Base-by-base conservation (phyloP, 2,113 vertebrate genomes). In the Tyto alba region DNA sequence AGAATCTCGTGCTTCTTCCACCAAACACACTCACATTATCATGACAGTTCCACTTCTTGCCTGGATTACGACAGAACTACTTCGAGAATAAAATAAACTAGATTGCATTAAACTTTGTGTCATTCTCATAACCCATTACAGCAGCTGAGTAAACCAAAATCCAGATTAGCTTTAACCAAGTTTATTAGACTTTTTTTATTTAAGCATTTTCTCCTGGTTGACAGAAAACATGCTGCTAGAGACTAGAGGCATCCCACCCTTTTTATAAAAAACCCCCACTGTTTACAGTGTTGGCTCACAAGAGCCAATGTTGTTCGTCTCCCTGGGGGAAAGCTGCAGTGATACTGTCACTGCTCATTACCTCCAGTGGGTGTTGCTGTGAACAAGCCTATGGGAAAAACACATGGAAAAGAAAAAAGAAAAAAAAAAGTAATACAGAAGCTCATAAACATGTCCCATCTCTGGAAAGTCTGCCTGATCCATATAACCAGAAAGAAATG, bases 341-440 rank as follows among this genome's bases (percentile, higher is more conserved):
- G 78, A 88, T 92, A 62, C 81, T 90, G 93, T 91, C 85, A 95
- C 82, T 93, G 83, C 95, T 95, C 78, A 95, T 94, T 97, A 95
- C 77, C 85, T 97, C 93, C 94, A 95, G 90, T 93, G 84, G 89
- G 95, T 64, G 95, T 30, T 96, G 93, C 91, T 97, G 57, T 78
- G 79, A 96, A 95, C 96, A 95, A 93, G 63, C 94, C 95, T 95
- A 93, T 90, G 75, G 91, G 78, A 95, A 90, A 72, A 96, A 88
- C 2, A 19, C 63, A 36, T 21, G 45, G 57, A n/a, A 68, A 80
- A 59, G 29, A 45, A 47, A 47, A 47, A 47, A 47, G 20, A 78
- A 38, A 55, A 75, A 64, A 47, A 21, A 10, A 34, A 67, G n/a
- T 50, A 85, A 57, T 67, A 40, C 40, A 85, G 76, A 81, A 82